Evolutionary conservation across 2,797 vertebrate species (phyloP).

Genomic region (Atherinosoma microstoma): DNA sequence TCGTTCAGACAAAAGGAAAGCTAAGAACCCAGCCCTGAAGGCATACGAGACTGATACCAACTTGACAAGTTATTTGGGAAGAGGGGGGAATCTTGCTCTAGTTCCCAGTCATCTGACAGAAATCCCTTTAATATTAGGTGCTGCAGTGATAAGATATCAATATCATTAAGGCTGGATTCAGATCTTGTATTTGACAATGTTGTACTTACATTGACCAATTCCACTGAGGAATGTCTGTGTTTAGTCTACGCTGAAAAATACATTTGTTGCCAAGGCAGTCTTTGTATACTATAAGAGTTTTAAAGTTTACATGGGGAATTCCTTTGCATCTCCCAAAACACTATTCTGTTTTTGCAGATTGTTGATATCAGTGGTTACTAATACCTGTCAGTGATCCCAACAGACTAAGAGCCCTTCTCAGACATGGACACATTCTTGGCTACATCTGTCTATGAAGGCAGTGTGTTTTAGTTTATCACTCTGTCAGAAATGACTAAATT

Average conservation of each 20-base stretch:
- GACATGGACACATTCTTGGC: constrained; percentile 2
- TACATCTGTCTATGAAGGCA: neutral
- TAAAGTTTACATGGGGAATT: constrained; percentile 2
- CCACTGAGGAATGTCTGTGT: constrained; percentile 54
- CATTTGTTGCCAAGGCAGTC: constrained; percentile 8
- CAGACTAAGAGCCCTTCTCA: neutral
- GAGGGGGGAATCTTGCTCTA: neutral
- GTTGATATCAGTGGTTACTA: neutral
- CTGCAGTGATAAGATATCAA: constrained; percentile 55
- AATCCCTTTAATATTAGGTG: constrained; percentile 69
- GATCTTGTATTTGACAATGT: constrained; percentile 53
- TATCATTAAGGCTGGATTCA: constrained; percentile 60
- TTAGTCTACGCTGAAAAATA: constrained; percentile 41
- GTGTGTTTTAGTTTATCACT: neutral
- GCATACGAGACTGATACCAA: constrained; percentile 51
- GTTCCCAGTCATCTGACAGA: constrained; percentile 53
- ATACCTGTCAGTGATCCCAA: neutral
- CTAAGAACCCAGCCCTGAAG: constrained; percentile 67
- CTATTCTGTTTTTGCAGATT: neutral
- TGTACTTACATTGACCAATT: constrained; percentile 48
- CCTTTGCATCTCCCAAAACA: neutral
- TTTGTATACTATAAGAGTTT: constrained; percentile 22
- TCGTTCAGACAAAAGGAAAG: constrained; percentile 77
- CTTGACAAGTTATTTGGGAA: constrained; percentile 54
- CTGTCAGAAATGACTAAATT: neutral